A percentile compares a stretch with the other conserved stretches of the same genome.
phyloP scores from a whole-genome alignment of 1,140 invertebrate species.

The Macrobrachium nipponense region DNA sequence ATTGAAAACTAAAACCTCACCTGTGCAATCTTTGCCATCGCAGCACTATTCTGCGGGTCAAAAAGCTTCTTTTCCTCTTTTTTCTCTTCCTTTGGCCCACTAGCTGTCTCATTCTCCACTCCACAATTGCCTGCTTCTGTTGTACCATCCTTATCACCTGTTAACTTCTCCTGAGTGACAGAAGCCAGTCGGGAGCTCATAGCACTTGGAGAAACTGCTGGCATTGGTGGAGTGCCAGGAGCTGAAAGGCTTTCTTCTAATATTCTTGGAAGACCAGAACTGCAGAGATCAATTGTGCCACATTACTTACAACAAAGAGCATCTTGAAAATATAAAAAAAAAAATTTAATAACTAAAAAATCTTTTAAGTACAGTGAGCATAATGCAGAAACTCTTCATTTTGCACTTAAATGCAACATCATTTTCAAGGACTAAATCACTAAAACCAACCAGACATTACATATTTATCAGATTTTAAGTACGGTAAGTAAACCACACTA shows the following conservation, averaged over 20 bases:
- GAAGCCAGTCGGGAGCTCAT: constrained; percentile 2
- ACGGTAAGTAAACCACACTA: too few relatives aligned
- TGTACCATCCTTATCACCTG: too few relatives aligned
- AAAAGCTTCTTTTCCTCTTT: constrained; percentile 46
- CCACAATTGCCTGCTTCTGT: constrained; percentile 15
- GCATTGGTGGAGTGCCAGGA: constrained; percentile 5
- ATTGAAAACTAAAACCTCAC: background rate
- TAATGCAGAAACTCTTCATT: too few relatives aligned
- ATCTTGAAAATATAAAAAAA: background rate
- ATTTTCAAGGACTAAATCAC: too few relatives aligned
- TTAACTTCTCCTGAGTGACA: constrained; percentile 26
- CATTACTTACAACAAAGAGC: background rate
- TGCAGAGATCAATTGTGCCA: background rate
- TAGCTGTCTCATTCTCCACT: constrained; percentile 1
- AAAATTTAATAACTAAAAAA: too few relatives aligned
- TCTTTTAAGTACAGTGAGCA: too few relatives aligned
- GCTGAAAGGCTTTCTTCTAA: constrained; percentile 21
- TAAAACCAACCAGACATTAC: too few relatives aligned
- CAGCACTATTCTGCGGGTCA: constrained; percentile 51
- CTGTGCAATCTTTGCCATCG: constrained; percentile 53
- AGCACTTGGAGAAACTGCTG: constrained; percentile 15
- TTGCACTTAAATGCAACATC: too few relatives aligned
- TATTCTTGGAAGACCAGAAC: constrained; percentile 28
- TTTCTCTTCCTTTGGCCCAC: constrained; percentile 26
- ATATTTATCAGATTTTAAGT: too few relatives aligned